phyloP scores from a whole-genome alignment of 2,113 vertebrate species.

The Sula dactylatra region DNA sequence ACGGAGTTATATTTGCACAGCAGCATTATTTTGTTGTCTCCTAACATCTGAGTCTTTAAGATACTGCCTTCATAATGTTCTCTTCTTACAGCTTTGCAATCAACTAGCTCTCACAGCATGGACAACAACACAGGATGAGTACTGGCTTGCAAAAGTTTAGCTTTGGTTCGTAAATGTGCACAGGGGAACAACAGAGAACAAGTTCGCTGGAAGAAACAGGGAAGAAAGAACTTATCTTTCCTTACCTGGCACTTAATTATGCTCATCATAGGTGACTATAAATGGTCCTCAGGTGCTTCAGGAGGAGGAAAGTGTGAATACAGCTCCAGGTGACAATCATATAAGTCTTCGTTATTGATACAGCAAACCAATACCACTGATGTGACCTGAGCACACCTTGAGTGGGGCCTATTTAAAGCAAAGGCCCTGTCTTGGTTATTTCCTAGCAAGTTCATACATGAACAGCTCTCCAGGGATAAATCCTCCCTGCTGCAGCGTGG shows the following conservation, averaged over 20 bases:
- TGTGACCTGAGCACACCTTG: not conserved
- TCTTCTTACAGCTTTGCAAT: not conserved
- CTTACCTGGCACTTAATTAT: not conserved
- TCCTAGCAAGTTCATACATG: not conserved
- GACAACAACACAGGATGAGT: not conserved
- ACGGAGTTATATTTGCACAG: not conserved
- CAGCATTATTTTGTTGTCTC: not conserved
- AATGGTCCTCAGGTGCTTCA: not conserved
- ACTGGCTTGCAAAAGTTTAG: not conserved
- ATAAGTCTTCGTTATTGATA: not conserved
- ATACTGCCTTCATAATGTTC: not conserved
- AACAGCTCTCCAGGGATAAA: not conserved
- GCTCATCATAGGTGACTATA: not conserved
- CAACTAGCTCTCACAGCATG: not conserved
- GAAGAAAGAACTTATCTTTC: not conserved
- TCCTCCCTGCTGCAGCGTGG: not conserved
- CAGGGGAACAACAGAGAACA: too few species aligned
- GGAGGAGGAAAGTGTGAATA: not conserved
- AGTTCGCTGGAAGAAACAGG: not conserved
- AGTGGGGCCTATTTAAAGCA: not conserved
- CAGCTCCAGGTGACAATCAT: not conserved
- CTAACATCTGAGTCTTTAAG: not conserved
- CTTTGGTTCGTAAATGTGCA: not conserved
- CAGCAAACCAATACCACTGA: not conserved
- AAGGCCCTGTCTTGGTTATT: not conserved